A percentile compares a stretch with the other conserved stretches of the same genome.
Conservation (phyloP, 2,113 vertebrate genomes). For the Hippocampus abdominalis region DNA sequence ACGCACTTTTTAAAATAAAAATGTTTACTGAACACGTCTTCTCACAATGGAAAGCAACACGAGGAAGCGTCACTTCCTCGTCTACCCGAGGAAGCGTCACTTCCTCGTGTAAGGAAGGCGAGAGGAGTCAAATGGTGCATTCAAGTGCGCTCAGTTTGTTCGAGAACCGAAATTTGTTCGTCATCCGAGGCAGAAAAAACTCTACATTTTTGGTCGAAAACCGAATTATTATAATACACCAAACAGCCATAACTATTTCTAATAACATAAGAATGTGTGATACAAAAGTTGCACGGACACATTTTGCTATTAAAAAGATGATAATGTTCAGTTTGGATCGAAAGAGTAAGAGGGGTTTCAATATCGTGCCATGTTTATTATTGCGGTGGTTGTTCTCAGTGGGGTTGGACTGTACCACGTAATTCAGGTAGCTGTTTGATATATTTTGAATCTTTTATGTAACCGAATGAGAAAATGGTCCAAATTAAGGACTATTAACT, state of each 20-base stretch:
- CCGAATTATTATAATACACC: too few species aligned
- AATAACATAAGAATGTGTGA: not conserved
- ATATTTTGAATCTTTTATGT: not conserved
- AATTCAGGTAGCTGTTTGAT: not conserved
- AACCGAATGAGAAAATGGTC: not conserved
- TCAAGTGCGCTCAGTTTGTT: too few species aligned
- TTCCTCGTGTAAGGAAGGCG: too few species aligned
- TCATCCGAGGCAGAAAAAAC: too few species aligned
- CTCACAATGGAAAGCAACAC: too few species aligned
- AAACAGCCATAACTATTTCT: not conserved
- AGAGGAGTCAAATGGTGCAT: too few species aligned
- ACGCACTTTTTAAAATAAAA: too few species aligned
- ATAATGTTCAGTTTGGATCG: not conserved
- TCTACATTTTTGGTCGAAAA: too few species aligned
- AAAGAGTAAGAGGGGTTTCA: not conserved
- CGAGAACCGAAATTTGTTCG: too few species aligned
- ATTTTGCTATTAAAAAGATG: not conserved
- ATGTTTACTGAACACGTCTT: too few species aligned
- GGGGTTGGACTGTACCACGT: slow-evolving; percentile 19
- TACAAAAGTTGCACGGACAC: not conserved
- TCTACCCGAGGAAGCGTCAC: too few species aligned
- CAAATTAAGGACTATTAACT: not conserved
- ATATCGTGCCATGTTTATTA: slow-evolving; percentile 4
- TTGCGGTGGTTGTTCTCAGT: not conserved
- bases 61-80: too few species aligned